Conservation (phyloP, 1,140 invertebrate species). For the Coelopa frigida region DNA sequence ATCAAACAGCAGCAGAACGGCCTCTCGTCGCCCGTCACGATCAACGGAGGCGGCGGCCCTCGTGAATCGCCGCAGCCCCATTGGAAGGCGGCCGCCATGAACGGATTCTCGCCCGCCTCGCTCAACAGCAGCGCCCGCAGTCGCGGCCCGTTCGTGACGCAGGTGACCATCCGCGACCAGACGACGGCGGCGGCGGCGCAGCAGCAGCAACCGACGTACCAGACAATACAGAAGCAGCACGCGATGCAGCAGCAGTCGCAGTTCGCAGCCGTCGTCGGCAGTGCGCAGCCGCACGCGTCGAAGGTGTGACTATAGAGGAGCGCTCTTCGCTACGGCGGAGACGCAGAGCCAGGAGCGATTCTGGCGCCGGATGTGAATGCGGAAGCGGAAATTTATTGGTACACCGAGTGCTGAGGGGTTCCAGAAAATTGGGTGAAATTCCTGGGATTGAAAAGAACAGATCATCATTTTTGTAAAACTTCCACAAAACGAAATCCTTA, state of each 20-base stretch:
- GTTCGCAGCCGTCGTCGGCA: slow-evolving; percentile 14
- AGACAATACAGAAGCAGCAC: slow-evolving; percentile 32
- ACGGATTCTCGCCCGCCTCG: slow-evolving; percentile 30
- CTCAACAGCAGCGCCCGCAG: slow-evolving; percentile 41
- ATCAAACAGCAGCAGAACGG: too few relatives aligned
- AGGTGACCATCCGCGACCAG: slow-evolving; percentile 46
- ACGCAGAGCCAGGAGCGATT: neutral
- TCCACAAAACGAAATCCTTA: slow-evolving; percentile 8
- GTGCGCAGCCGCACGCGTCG: slow-evolving; percentile 38
- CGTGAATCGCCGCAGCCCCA: slow-evolving; percentile 21
- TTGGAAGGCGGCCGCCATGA: slow-evolving; percentile 36
- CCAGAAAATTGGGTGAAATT: too few relatives aligned
- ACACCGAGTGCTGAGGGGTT: slow-evolving; percentile 41
- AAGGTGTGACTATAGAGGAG: slow-evolving; percentile 44
- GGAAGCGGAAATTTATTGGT: slow-evolving; percentile 38
- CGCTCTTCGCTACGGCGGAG: slow-evolving; percentile 14
- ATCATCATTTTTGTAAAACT: too few relatives aligned
- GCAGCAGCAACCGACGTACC: slow-evolving; percentile 35
- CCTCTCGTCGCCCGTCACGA: slow-evolving; percentile 32
- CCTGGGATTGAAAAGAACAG: too few relatives aligned
- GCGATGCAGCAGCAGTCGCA: slow-evolving; percentile 31
- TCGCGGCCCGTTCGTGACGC: slow-evolving; percentile 53
- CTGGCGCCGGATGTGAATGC: slow-evolving; percentile 6
- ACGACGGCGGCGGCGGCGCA: slow-evolving; percentile 12
- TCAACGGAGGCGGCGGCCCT: slow-evolving; percentile 23